These are phyloP conservation scores for Andricus quercusramuli DNA, from an alignment of 2,888 invertebrate species.

Conservation along the genomic window DNA sequence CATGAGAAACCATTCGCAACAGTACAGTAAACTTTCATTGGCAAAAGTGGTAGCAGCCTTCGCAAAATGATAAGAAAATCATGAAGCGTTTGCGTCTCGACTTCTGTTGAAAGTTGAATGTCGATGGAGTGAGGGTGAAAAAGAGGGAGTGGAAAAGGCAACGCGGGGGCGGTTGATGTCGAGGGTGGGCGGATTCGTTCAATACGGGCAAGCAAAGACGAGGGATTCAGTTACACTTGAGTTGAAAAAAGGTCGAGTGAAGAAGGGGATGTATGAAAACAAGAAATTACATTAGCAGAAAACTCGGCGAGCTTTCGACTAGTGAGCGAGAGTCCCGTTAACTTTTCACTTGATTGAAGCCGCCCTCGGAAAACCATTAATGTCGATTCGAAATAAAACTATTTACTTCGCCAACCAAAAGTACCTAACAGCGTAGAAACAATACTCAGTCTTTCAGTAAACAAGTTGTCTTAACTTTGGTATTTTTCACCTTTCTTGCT, in stretches of 20 bases:
- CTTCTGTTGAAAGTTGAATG: constrained; percentile 56
- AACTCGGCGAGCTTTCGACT: constrained; percentile 21
- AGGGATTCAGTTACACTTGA: constrained; percentile 41
- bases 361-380: constrained; percentile 37
- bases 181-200: constrained; percentile 40
- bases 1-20: constrained; percentile 31
- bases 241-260: constrained; percentile 35
- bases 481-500: constrained; percentile 10
- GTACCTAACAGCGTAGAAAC: constrained; percentile 20
- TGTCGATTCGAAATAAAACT: constrained; percentile 41
- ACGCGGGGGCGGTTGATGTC: constrained; percentile 32
- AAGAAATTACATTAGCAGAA: constrained; percentile 41
- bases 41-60: constrained; percentile 49
- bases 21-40: constrained; percentile 28
- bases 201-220: constrained; percentile 42
- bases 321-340: constrained; percentile 35
- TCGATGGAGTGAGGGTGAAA: constrained; percentile 51
- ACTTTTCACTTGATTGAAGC: constrained; percentile 41
- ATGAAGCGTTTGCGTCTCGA: constrained; percentile 54
- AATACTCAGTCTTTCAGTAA: constrained; percentile 24
- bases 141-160: constrained; percentile 37
- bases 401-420: constrained; percentile 33
- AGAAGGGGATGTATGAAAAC: constrained; percentile 39
- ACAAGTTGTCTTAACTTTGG: constrained; percentile 4
- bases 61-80: constrained; percentile 56